Evolutionary conservation across 2,797 vertebrate genomes (phyloP).

Genomic region (Podarcis lilfordi): DNA sequence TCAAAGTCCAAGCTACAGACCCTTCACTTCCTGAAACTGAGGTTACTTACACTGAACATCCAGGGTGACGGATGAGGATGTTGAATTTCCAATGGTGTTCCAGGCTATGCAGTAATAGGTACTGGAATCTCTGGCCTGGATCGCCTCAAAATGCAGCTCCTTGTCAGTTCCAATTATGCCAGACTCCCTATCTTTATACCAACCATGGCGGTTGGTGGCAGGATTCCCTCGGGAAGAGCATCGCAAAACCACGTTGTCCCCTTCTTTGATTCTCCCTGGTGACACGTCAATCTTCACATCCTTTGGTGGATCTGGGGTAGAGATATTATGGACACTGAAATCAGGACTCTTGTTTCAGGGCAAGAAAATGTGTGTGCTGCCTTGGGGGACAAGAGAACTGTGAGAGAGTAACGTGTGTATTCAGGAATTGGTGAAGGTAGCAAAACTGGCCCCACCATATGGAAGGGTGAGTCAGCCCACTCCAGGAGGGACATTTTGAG

Average conservation of each 20-base stretch:
- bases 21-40: not conserved
- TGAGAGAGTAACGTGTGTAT: too few relatives aligned
- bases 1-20: not conserved
- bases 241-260: not conserved
- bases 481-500: not conserved
- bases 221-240: conserved; percentile 3
- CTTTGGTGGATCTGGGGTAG: not conserved
- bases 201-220: accelerated
- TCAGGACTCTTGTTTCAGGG: too few relatives aligned
- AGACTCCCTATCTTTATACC: not conserved
- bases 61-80: not conserved
- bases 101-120: not conserved
- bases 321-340: not conserved
- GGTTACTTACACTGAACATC: conserved; percentile 19
- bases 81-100: not conserved
- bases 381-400: not conserved
- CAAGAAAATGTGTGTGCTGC: not conserved
- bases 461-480: not conserved
- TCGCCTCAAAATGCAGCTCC: accelerated
- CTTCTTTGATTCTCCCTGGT: accelerated
- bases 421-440: too few relatives aligned
- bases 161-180: accelerated
- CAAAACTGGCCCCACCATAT: too few relatives aligned
- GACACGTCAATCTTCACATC: accelerated
- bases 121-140: not conserved